Conservation (phyloP, 2,113 vertebrate species). For the western clawed frog (Xenopus tropicalis) region DNA sequence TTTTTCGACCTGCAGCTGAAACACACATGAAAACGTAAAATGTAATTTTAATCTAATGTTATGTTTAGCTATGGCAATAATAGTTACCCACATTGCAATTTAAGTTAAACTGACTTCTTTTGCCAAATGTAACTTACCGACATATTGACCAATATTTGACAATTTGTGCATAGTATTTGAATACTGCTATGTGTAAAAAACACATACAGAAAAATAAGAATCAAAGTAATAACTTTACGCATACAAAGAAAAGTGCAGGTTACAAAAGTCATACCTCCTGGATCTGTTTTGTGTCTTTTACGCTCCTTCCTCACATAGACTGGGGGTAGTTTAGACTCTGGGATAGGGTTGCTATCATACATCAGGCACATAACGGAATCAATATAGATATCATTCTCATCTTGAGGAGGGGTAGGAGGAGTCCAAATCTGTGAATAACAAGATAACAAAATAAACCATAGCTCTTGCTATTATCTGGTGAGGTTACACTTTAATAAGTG, state of each 20-base stretch:
- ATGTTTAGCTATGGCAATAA: no score
- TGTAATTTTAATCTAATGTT: not conserved
- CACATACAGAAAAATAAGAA: no score
- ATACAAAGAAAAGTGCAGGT: no score
- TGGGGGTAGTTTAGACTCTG: slow-evolving; percentile 83
- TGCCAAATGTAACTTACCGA: no score
- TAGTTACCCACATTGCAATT: no score
- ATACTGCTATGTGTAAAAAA: no score
- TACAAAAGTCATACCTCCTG: slow-evolving; percentile 64
- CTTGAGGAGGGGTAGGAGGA: slow-evolving; percentile 88
- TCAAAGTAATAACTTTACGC: no score
- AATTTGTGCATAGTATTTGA: no score
- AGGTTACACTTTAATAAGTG: no score
- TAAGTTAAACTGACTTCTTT: no score
- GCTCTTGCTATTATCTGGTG: no score
- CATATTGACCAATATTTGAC: no score
- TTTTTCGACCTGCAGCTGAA: slow-evolving; percentile 80
- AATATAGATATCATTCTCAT: slow-evolving; percentile 90
- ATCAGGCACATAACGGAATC: slow-evolving; percentile 91
- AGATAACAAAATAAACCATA: not conserved
- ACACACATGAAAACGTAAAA: slow-evolving; percentile 4
- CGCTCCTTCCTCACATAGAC: slow-evolving; percentile 87
- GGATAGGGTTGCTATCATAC: slow-evolving; percentile 85
- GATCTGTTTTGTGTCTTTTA: slow-evolving; percentile 85
- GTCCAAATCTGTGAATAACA: slow-evolving; percentile 80